phyloP scores from a whole-genome alignment of 2,113 vertebrate genomes.

The Oreotrochilus melanogaster region DNA sequence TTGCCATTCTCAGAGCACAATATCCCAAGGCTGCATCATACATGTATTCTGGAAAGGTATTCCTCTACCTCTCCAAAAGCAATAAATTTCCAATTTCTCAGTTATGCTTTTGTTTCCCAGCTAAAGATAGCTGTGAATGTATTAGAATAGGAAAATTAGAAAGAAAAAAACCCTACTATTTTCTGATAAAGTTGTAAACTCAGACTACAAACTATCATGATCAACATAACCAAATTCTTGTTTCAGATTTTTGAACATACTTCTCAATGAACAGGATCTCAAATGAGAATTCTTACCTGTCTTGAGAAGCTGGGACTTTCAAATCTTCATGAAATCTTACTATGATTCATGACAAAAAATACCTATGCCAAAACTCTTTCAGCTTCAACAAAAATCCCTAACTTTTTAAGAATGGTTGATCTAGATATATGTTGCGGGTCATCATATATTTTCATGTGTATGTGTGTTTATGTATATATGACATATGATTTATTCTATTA shows the following conservation, averaged over 20 bases:
- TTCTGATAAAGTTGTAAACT: background rate
- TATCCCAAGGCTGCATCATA: background rate
- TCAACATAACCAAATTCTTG: background rate
- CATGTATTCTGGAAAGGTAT: background rate
- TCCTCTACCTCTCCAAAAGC: background rate
- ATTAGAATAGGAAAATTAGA: background rate
- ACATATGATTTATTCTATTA: background rate
- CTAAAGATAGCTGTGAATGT: background rate
- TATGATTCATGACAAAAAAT: background rate
- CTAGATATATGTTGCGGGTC: background rate
- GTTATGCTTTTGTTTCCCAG: background rate
- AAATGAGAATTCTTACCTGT: background rate
- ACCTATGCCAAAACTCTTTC: background rate
- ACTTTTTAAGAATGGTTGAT: background rate
- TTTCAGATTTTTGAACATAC: background rate
- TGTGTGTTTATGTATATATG: accelerated
- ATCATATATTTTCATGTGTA: background rate
- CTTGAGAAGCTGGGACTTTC: background rate
- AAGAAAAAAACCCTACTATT: background rate
- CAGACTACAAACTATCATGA: background rate
- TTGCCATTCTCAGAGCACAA: background rate
- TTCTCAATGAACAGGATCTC: background rate
- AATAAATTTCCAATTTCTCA: background rate
- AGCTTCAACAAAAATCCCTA: background rate
- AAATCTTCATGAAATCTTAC: background rate